Evolutionary conservation across 2,113 vertebrate genomes (phyloP).

Genomic region (Thamnaconus septentrionalis): DNA sequence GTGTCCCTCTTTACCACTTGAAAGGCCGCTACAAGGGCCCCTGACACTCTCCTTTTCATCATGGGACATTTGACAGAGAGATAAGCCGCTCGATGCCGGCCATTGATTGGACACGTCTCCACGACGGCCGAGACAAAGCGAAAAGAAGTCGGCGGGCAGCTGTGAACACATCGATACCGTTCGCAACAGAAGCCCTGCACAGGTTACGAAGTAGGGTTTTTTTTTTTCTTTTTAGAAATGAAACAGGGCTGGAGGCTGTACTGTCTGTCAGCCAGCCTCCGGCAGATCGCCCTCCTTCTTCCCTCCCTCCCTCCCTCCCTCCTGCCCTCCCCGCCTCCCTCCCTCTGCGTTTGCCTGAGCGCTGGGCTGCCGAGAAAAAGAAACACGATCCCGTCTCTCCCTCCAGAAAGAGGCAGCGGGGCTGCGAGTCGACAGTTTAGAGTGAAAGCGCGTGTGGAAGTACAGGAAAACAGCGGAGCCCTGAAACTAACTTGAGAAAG

Average conservation of each 20-base stretch:
- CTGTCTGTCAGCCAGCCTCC: conserved; percentile 54
- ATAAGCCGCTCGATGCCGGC: conserved; percentile 47
- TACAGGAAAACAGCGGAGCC: conserved; percentile 58
- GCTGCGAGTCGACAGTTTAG: conserved; percentile 63
- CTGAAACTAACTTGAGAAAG: conserved; percentile 62
- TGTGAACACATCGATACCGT: too few relatives aligned
- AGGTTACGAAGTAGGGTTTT: too few relatives aligned
- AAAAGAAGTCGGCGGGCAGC: neutral
- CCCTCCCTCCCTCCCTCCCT: conserved; percentile 18
- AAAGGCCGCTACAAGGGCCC: conserved; percentile 41
- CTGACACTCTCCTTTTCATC: too few relatives aligned
- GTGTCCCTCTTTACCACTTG: conserved; percentile 32
- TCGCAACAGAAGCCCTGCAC: too few relatives aligned
- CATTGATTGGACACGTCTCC: conserved; percentile 47
- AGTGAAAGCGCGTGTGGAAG: conserved; percentile 70
- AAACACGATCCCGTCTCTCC: conserved; percentile 68
- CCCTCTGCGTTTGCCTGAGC: conserved; percentile 19
- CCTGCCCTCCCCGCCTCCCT: conserved; percentile 23
- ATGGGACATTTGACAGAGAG: conserved; percentile 37
- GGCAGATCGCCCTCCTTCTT: conserved; percentile 14
- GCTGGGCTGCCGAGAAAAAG: conserved; percentile 59
- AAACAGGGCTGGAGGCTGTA: conserved; percentile 47
- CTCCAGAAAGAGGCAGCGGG: conserved; percentile 70
- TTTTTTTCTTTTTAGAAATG: neutral
- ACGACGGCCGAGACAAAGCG: conserved; percentile 53